Evolutionary conservation across 2,888 invertebrate species (phyloP), one percentile per base, ranked within the genome.

Genomic region (Spisula subtruncata): DNA sequence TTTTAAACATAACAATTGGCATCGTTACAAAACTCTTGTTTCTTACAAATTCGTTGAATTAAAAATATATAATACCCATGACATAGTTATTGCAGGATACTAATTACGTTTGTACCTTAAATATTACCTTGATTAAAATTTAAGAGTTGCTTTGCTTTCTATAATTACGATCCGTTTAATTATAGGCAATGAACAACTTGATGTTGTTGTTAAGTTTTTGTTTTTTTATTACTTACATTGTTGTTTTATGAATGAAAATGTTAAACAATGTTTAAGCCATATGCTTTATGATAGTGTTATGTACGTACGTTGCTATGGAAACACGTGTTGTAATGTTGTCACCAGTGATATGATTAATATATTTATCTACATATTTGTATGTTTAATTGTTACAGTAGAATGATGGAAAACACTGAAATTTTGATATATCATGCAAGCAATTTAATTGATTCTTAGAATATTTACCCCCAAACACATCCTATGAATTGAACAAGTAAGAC

Each of bases 301-400:
- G 12, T 66, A 66, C 60, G n/a, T 66, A n/a, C 10, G n/a, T 25
- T 51, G 51, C 12, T 51, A 51, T 66, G 20, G 60, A 66, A 25
- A 66, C 10, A 66, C 60, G n/a, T 66, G 60, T 25, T 66, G 25
- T 66, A 25, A n/a, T 25, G 25, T 66, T 25, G 60, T 66, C 60
- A 66, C 60, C n/a, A 66, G 60, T 66, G 60, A 66, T 66, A 66
- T 66, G 41, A n/a, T 66, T 10, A n/a, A 66, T 51, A 51, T 66
- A 25, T 66, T 25, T 60, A 20, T 66, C n/a, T 66, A 66, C 25
- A 66, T 66, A 66, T 66, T 66, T 66, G 60, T 66, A 66, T 66
- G 60, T 66, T 66, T 25, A 66, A 66, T n/a, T 66, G 60, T 66
- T 66, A 66, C 25, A 66, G 25, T 66, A 66, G 25, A 66, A 66